Evolutionary conservation across 1,140 invertebrate genomes (phyloP), one percentile per base, ranked within the genome.

Genomic region (Drosophila albomicans): DNA sequence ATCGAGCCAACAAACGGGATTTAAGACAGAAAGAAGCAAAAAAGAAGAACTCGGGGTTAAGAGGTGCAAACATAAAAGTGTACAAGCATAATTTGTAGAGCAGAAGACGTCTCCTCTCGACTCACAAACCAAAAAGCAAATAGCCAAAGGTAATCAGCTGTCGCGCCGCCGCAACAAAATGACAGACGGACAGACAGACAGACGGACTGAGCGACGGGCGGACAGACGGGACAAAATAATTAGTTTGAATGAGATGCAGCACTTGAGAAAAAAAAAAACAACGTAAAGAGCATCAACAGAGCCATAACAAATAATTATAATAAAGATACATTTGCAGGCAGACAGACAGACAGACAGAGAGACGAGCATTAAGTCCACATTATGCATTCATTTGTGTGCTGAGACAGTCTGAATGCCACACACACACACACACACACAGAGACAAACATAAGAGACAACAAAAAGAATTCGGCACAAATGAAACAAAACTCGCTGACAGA

Each of bases 141-240:
- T 74, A 84, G 73, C 80, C 68, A 66, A 67, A 81, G 80, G 85
- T 81, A 89, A 85, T 88, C 81, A 89, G 81, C 85, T 78, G 82
- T 38, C 67, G 45, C 32, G 69, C 76, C 75, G 78, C 49, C 71
- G 41, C 32, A 49, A 63, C 61, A 63, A 16, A 63, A 11, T 38
- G 45, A 43, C 56, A 52, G 61, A 48, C 13, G 75, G 58, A 35
- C 63, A 43, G 13, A 15, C 48, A 54, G 56, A 70, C 32, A 7
- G 49, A 20, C 25, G 15, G 46, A 32, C 67, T 51, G 61, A 51
- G 5, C 28, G 32, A 13, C 28, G 15, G 57, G 49, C 20, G 10
- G 15, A 61, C 64, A 48, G 56, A 43, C 41, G 35, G 35, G 35
- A 82, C 72, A 62, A 78, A 78, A 85, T 81, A 88, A 89, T 89